A percentile compares a stretch with the other conserved stretches of the same genome.
Conservation (phyloP, 2,113 vertebrate species). For the Petroica traversi region DNA sequence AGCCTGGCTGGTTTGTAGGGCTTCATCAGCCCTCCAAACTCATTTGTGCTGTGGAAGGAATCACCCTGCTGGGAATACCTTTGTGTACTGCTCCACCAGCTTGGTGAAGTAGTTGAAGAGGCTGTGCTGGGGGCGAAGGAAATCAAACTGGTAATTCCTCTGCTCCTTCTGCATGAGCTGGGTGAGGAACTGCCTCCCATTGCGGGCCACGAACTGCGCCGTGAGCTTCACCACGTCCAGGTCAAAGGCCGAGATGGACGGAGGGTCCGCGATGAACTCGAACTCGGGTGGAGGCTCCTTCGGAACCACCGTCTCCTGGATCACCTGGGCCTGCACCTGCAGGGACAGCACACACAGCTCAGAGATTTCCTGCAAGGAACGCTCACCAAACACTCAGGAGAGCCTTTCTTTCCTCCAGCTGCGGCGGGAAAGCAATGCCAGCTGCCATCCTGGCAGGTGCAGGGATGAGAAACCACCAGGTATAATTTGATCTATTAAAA, state of each 20-base stretch:
- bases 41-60: not conserved
- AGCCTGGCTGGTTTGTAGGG: not conserved
- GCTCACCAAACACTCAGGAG: rapidly evolving
- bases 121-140: slow-evolving; percentile 95
- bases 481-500: not conserved
- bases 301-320: slow-evolving; percentile 90
- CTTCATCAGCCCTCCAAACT: not conserved
- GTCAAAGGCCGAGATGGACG: slow-evolving; percentile 96
- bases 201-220: slow-evolving; percentile 95
- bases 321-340: slow-evolving; percentile 94
- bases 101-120: slow-evolving; percentile 99
- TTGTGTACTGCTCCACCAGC: slow-evolving; percentile 98
- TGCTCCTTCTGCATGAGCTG: slow-evolving; percentile 99
- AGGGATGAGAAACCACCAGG: not conserved
- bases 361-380: not conserved
- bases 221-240: slow-evolving; percentile 97
- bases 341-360: rapidly evolving
- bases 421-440: rapidly evolving
- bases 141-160: slow-evolving; percentile 98
- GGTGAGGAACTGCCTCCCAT: slow-evolving; percentile 95
- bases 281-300: slow-evolving; percentile 96
- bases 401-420: not conserved
- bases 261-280: slow-evolving; percentile 96
- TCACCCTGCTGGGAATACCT: slow-evolving; percentile 71
- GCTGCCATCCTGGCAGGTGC: not conserved